A percentile compares a stretch with the other conserved stretches of the same genome.
phyloP scores from a whole-genome alignment of 1,140 invertebrate species.

The Melipona quadrifasciata region DNA sequence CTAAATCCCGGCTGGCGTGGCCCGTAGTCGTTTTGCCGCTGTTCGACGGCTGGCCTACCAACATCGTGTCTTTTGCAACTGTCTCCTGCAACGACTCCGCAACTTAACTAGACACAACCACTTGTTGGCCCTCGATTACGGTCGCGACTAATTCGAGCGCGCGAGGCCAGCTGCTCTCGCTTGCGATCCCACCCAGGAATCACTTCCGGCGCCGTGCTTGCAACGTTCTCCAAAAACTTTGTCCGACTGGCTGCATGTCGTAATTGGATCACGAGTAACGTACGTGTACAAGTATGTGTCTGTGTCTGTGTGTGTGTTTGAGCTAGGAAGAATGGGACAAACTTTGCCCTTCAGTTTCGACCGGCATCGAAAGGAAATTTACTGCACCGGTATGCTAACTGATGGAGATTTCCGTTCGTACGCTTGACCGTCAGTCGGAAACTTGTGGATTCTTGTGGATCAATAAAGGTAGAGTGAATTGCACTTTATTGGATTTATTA shows the following conservation, averaged over 20 bases:
- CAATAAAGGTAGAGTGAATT: neutral
- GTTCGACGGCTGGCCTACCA: constrained; percentile 34
- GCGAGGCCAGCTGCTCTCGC: constrained; percentile 12
- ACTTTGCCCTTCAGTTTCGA: neutral
- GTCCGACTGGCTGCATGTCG: neutral
- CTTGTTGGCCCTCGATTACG: constrained; percentile 61
- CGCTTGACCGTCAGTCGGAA: neutral
- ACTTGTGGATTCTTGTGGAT: neutral
- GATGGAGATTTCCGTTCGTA: neutral
- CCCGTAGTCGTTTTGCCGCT: constrained; percentile 24
- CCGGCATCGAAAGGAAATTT: neutral
- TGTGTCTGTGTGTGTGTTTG: neutral
- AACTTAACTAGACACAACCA: constrained; percentile 68
- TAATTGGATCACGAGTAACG: neutral
- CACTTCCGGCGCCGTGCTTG: constrained; percentile 34
- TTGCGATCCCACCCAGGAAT: constrained; percentile 22
- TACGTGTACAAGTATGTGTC: too few relatives aligned
- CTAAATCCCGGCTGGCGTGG: constrained; percentile 24
- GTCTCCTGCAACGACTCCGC: constrained; percentile 62
- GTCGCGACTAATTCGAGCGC: constrained; percentile 57
- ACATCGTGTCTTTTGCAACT: constrained; percentile 63
- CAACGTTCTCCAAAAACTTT: constrained; percentile 4
- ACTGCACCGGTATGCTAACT: neutral
- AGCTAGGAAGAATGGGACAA: neutral
- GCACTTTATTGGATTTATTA: neutral